Evolutionary conservation across 2,797 vertebrate genomes (phyloP), one percentile per base, ranked within the genome.

Genomic region (Muscicapa comitata): DNA sequence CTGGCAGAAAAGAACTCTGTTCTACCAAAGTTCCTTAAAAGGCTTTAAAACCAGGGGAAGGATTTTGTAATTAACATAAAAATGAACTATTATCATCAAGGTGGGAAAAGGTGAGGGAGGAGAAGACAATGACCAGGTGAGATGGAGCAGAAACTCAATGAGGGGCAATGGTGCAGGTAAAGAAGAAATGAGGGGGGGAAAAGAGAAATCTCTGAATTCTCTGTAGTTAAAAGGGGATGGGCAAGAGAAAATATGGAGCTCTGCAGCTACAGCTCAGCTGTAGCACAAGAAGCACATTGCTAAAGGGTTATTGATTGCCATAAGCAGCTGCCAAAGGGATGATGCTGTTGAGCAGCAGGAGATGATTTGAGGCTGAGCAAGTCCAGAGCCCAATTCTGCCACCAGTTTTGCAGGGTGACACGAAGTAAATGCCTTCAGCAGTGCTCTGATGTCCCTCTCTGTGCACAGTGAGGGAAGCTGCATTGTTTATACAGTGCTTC

Each of bases 111-210:
- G 24, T 6, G 42, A 75, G 9, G 29, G 40, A 80, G 29, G 8
- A 84, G 33, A 45, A 37, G 29, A 9, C 17, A 38, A 35, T 0
- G 1, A 17, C 3, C 31, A 20, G 25, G 48, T 23, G 55, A 79
- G 55, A 13, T 4, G 13, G 14, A 35, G 29, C 6, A 13, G 38
- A 8, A 12, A 19, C 17, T 28, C 7, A 4, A 0, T 0, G 1
- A 68, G 5, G 8, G 20, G 33, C 28, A 68, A 4, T 0, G 3
- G 28, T 2, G 17, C 7, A 51, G 2, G 0, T 2, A 45, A 45
- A 72, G 8, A 63, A 70, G 38, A n/a, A 89, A 12, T 1, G 4
- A 33, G 2, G 7, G 13, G 9, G 1, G 2, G 29, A 17, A 50
- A 50, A 9, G 26, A 19, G 17, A 20, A 3, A 61, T 9, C 10